Base-by-base conservation (phyloP, 2,888 invertebrate species). In the Cheilosia grossa region DNA sequence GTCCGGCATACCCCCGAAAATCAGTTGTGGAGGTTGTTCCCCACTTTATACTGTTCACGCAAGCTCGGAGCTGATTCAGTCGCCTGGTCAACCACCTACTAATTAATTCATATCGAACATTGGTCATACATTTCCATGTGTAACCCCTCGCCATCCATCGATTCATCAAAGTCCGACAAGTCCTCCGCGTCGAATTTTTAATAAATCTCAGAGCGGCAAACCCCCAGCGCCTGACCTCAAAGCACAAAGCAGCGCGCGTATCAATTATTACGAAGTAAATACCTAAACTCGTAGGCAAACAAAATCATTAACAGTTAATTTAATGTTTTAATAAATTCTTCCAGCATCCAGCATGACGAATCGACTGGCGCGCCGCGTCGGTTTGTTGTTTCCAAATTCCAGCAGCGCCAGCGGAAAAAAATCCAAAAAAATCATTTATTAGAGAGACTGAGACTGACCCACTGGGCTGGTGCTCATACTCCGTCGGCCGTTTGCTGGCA, bases 371-470 rank as follows among this genome's bases (percentile, higher is more conserved):
- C 69, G 44, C 9, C 44, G 44, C 44, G 17, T 47, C 51, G 30
- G 74, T 75, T 67, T 51, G 56, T 70, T 70, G 19, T 67, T 61
- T 66, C 56, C 70, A 72, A 85, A 85, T 81, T 85, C 85, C 69
- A 70, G 37, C 42, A 75, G 42, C 51, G 40, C 54, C 24, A 40
- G 10, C n/a, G 44, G 37, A 30, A 40, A 69, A 69, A 72, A 67
- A 56, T 33, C 15, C 21, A 10, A 69, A 69, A 81, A 81, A 81
- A 81, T 81, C 85, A 85, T 85, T 85, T 85, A 85, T 85, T 85
- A 85, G 72, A 85, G n/a, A 85, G n/a, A 81, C 81, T 85, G n/a
- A 85, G n/a, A 81, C 81, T 85, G 83, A 75, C 80, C 77, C 81
- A 77, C 37, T 74, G 74, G 47, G 47, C 49, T 49, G 27, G 5